A percentile compares a stretch with the other conserved stretches of the same genome.
Evolutionary conservation across 2,113 vertebrate genomes (phyloP).

Genomic region (Ramphastos sulfuratus): DNA sequence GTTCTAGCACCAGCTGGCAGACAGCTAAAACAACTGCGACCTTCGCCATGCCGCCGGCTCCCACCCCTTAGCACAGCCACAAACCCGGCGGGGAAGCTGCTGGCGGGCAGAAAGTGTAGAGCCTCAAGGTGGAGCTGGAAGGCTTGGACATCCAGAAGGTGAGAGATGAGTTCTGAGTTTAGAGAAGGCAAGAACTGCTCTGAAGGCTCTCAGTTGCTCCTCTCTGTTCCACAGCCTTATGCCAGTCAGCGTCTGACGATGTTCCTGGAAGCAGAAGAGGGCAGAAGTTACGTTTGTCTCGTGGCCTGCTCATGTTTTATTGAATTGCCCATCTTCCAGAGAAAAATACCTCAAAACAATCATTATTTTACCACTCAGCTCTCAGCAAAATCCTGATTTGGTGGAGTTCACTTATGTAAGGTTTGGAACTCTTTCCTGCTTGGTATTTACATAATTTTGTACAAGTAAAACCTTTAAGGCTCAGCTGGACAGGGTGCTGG

Average conservation of each 20-base stretch:
- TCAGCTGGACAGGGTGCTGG: too few species aligned
- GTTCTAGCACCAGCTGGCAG: slow-evolving; percentile 77
- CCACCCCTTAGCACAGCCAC: background rate
- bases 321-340: background rate
- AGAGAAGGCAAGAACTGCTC: slow-evolving; percentile 7
- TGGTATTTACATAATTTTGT: background rate
- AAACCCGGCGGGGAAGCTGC: background rate
- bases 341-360: background rate
- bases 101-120: background rate
- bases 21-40: slow-evolving; percentile 58
- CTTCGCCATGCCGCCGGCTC: slow-evolving; percentile 81
- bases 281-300: slow-evolving; percentile 43
- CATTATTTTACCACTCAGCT: background rate
- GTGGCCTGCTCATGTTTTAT: background rate
- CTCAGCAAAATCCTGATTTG: background rate
- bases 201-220: slow-evolving; percentile 32
- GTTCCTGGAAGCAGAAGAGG: slow-evolving; percentile 76
- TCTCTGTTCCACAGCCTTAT: slow-evolving; percentile 5
- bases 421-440: background rate
- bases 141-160: slow-evolving; percentile 40
- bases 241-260: slow-evolving; percentile 23
- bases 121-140: slow-evolving; percentile 38
- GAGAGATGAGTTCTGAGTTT: slow-evolving; percentile 2
- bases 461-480: too few species aligned
- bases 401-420: background rate